Base-by-base conservation (phyloP, 1,140 invertebrate species). In the Bombus difficillimus region DNA sequence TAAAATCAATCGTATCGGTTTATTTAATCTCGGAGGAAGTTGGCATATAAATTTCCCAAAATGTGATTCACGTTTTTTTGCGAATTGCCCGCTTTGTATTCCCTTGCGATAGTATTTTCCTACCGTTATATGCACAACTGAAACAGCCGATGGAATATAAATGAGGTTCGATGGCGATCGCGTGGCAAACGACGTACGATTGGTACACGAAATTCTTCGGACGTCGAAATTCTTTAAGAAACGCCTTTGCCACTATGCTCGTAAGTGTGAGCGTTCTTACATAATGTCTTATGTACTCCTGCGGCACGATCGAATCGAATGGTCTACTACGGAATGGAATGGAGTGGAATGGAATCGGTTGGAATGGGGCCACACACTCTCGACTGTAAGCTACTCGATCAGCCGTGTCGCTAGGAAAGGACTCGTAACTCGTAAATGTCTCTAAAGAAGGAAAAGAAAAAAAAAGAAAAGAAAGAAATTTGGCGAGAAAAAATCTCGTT, bases 301-400 rank as follows among this genome's bases (percentile, higher is more conserved):
- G 25, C n/a, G 75, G 81, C 59, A 53, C n/a, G 69, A 79, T 15
- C 81, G 81, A 86, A 66, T 68, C 71, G 81, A 84, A 85, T 73
- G 69, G 53, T 86, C 53, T n/a, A 32, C 66, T 71, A 86, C 77
- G 83, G 78, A 86, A 86, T 76, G 83, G 76, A 88, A 81, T 81
- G 83, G 72, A 87, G 53, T 57, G 73, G 47, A 75, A 75, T 75
- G 73, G 32, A 34, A 85, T 83, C 62, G 77, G 34, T 64, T 37
- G 83, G 86, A 88, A 88, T 88, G 83, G 71, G 86, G 86, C 78
- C 86, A 77, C 81, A 76, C 73, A 73, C 80, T 86, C 81, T 86
- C 80, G 47, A 28, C 64, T 68, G 47, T 77, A 39, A 37, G 39
- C 78, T 71, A 43, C 69, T 84, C 53, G 64, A 79, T 69, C 76